A percentile compares a stretch with the other conserved stretches of the same genome.
These are phyloP conservation scores for Zingel zingel DNA, from an alignment of 2,113 vertebrate species.

Conservation along the genomic window DNA sequence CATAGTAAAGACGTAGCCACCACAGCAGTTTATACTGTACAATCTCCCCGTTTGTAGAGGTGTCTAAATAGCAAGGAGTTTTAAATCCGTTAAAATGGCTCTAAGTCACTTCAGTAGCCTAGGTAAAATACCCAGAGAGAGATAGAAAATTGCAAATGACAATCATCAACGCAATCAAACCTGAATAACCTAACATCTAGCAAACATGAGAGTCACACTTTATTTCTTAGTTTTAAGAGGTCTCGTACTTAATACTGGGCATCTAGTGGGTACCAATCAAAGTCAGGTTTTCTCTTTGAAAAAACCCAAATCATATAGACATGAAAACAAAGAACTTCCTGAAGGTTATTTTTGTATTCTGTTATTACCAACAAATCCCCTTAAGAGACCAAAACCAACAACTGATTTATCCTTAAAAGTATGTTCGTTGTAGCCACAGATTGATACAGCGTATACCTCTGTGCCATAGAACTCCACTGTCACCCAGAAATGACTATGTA, in stretches of 20 bases:
- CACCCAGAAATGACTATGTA: neutral
- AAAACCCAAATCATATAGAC: neutral
- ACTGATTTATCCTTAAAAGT: neutral
- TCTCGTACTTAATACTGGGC: conserved; percentile 46
- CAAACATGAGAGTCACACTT: conserved; percentile 78
- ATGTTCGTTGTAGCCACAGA: neutral
- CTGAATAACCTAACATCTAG: conserved; percentile 89
- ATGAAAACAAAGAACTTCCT: conserved; percentile 17
- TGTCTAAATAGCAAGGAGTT: conserved; percentile 59
- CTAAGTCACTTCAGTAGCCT: conserved; percentile 79
- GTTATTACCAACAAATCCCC: conserved; percentile 11
- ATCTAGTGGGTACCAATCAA: conserved; percentile 13
- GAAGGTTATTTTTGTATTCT: conserved; percentile 21
- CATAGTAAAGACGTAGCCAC: conserved; percentile 55
- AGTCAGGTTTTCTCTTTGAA: conserved; percentile 18
- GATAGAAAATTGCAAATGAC: conserved; percentile 91
- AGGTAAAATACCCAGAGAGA: conserved; percentile 74
- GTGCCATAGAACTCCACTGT: neutral
- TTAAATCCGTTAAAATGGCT: conserved; percentile 76
- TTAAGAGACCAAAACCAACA: conserved; percentile 8
- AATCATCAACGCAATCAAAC: conserved; percentile 92
- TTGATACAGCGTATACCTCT: neutral
- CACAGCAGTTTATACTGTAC: conserved; percentile 66
- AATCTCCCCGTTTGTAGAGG: conserved; percentile 69
- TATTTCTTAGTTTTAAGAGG: conserved; percentile 43